Evolutionary conservation across 2,797 vertebrate genomes (phyloP), one percentile per base, ranked within the genome.

Genomic region (Heterohyrax brucei): DNA sequence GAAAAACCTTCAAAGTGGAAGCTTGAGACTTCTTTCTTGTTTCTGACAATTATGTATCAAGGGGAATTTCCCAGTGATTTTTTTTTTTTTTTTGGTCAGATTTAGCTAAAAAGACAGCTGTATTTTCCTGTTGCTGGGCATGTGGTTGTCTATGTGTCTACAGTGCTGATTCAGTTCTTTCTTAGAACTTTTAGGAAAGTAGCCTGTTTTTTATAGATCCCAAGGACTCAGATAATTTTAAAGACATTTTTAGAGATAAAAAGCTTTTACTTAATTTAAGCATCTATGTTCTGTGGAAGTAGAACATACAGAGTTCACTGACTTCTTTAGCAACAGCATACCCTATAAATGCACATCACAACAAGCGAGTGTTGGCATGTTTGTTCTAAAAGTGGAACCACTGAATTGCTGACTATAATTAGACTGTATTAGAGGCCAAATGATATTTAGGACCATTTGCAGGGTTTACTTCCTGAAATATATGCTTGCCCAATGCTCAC

Each of bases 321-420:
- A 75, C n/a, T 1, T 68, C 66, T 56, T 87, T 53, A 61, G 46
- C 50, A 70, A 28, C 22, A 84, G 86, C 30, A 10, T 1, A 28
- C 61, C 39, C 59, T 91, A 80, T 59, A 83, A 94, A 88, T 77
- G 79, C 10, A 73, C 4, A 77, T 76, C 7, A 73, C 4, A 14
- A 86, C 30, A 84, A 24, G 39, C 56, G 84, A 10, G 46, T 70
- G 75, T 21, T 73, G 39, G n/a, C 56, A 86, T 16, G n/a, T 88
- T 53, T 94, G 10, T 73, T 83, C 39, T 96, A 94, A 90, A 96
- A 79, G n/a, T 76, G 30, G 18, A 92, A 21, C 10, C 44, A 83
- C 24, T 83, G 50, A 82, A 84, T 77, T 86, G n/a, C 26, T 92
- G 48, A 50, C 89, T 78, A 61, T 56, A 92, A 73, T 88, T 90